Base-by-base conservation (phyloP, 1,140 invertebrate genomes). In the Pseudomyrmex pallidus region DNA sequence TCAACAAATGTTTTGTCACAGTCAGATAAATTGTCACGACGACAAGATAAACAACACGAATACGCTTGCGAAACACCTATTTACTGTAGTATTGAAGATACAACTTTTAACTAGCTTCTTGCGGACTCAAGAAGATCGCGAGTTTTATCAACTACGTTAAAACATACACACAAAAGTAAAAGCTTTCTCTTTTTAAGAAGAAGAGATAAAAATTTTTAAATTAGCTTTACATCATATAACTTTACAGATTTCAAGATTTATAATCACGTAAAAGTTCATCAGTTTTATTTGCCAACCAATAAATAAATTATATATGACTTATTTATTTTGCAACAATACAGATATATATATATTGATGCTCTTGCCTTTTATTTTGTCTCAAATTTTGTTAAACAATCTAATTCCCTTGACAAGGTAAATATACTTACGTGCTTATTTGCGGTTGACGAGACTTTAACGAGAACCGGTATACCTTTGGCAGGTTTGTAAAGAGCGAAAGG, bases 401-500 rank as follows among this genome's bases (percentile, higher is more conserved):
- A 35, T 61, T 46, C 22, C 56, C 12, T n/a, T 15, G 20, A 20
- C 15, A 64, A 50, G 17, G 9, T 3, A 17, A 48, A 44, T 4
- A 20, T 46, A 86, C 73, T 93, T 92, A 95, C 95, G 83, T 96
- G 95, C 91, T 95, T 95, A 59, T 87, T 92, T 35, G 92, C 92
- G 50, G 93, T 94, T 13, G 94, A 90, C 48, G 95, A 90, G 59
- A 96, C 94, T 87, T 96, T 95, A n/a, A 96, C 95, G 12, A 96
- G 92, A n/a, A 96, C 94, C 9, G 95, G 95, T 87, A 95, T 95
- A 63, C 95, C 95, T 80, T 95, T 95, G 50, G 94, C 92, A 15
- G 95, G 95, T 86, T 95, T 95, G 25, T 96, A 93, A 15, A 96
- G 91, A 2, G 95, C 95, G 86, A 96, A 96, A 0, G 96, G 95